These are phyloP conservation scores for Myrmecobius fasciatus DNA, from an alignment of 2,113 vertebrate species.

Conservation along the genomic window DNA sequence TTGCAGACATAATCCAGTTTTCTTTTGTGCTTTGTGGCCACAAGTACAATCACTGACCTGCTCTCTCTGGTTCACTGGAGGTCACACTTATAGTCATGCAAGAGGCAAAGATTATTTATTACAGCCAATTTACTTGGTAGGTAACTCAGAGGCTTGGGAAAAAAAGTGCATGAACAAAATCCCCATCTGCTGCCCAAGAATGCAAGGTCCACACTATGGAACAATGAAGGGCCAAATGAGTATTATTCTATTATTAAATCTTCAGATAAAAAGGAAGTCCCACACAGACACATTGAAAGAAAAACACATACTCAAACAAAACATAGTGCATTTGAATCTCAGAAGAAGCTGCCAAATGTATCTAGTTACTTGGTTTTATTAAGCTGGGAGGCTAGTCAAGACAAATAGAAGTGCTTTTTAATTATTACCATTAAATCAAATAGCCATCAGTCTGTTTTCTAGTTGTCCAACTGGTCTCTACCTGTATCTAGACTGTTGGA, in stretches of 20 bases:
- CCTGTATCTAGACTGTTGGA: slow-evolving; percentile 48
- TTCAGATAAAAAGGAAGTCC: slow-evolving; percentile 71
- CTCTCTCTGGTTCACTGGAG: slow-evolving; percentile 67
- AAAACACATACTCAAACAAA: slow-evolving; percentile 58
- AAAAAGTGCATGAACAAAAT: slow-evolving; percentile 76
- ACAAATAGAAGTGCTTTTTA: slow-evolving; percentile 78
- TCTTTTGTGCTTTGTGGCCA: slow-evolving; percentile 84
- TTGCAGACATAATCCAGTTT: slow-evolving; percentile 54
- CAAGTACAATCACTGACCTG: slow-evolving; percentile 74
- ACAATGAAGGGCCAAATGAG: slow-evolving; percentile 25
- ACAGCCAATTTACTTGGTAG: slow-evolving; percentile 67
- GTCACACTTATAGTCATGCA: slow-evolving; percentile 61
- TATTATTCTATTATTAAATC: slow-evolving; percentile 47
- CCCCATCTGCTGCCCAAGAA: slow-evolving; percentile 73
- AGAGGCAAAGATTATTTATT: slow-evolving; percentile 69
- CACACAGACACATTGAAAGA: slow-evolving; percentile 75
- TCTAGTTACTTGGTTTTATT: slow-evolving; percentile 78
- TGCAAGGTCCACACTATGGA: slow-evolving; percentile 58
- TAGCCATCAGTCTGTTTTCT: slow-evolving; percentile 61
- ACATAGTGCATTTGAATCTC: slow-evolving; percentile 81
- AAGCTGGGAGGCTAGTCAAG: slow-evolving; percentile 80
- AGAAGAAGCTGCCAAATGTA: slow-evolving; percentile 80
- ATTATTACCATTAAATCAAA: slow-evolving; percentile 75
- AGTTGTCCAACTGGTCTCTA: slow-evolving; percentile 62
- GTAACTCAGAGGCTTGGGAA: slow-evolving; percentile 79